These are phyloP conservation scores for Mobula birostris DNA, from an alignment of 2,113 vertebrate species.

Conservation along the genomic window DNA sequence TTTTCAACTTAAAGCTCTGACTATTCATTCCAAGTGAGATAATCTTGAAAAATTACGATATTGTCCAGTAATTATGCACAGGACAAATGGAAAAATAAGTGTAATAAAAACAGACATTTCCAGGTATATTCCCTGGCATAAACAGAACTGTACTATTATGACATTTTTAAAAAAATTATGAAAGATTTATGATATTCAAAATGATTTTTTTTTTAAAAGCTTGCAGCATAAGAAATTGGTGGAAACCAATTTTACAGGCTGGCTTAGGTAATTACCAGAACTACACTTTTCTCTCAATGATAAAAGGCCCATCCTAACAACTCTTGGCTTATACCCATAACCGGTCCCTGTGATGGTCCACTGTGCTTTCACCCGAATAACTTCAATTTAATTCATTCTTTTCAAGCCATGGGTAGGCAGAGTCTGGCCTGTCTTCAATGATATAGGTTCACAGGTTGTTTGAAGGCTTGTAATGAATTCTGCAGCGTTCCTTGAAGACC, in stretches of 20 bases:
- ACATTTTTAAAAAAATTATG: not conserved
- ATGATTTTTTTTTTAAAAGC: not conserved
- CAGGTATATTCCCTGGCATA: not conserved
- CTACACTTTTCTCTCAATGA: not conserved
- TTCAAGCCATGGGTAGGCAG: not conserved
- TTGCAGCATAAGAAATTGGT: not conserved
- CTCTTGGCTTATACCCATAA: not conserved
- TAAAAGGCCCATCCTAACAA: not conserved
- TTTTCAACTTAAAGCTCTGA: not conserved
- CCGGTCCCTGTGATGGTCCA: conserved; percentile 18
- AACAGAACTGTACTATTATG: not conserved
- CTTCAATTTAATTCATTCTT: not conserved
- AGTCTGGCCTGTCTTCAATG: not conserved
- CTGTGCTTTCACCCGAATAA: not conserved
- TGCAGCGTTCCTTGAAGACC: conserved; percentile 86
- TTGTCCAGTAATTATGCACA: not conserved
- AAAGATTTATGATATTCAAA: not conserved
- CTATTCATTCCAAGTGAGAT: not conserved
- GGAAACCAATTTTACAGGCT: not conserved
- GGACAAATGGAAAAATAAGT: not conserved
- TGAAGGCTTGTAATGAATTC: conserved; percentile 84
- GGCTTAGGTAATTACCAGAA: not conserved
- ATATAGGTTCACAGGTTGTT: conserved; percentile 62
- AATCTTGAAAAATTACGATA: not conserved
- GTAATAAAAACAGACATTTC: not conserved